Conservation (phyloP, 2,797 vertebrate species). For the Poeciliopsis gracilis region DNA sequence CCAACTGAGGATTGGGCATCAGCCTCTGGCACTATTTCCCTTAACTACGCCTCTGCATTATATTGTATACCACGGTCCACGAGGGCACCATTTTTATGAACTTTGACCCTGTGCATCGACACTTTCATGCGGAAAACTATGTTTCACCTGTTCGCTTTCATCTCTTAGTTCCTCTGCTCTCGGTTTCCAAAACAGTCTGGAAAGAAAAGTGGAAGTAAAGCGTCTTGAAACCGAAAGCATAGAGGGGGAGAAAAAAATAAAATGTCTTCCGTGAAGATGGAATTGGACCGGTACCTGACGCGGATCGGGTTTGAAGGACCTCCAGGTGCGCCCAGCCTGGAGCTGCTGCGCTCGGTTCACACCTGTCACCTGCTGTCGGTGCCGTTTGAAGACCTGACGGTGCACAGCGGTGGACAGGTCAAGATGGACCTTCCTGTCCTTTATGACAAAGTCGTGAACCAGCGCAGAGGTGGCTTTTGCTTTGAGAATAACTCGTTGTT, state of each 20-base stretch:
- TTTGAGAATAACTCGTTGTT: constrained; percentile 83
- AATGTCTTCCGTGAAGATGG: constrained; percentile 54
- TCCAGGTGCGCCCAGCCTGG: constrained; percentile 44
- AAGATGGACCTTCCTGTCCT: constrained; percentile 51
- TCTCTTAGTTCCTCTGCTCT: not conserved
- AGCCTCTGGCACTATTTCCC: not conserved
- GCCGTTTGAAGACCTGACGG: constrained; percentile 80
- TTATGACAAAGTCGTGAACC: constrained; percentile 81
- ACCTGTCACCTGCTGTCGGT: constrained; percentile 74
- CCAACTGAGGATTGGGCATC: not conserved
- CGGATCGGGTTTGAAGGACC: constrained; percentile 67
- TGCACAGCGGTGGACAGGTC: constrained; percentile 77
- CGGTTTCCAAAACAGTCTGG: not conserved
- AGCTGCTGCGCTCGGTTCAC: constrained; percentile 70
- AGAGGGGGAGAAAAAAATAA: too few species aligned
- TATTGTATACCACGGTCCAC: too few species aligned
- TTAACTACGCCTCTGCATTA: not conserved
- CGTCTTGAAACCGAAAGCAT: not conserved
- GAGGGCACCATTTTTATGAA: not conserved
- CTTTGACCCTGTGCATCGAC: not conserved
- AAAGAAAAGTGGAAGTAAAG: not conserved
- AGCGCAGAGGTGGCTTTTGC: constrained; percentile 79
- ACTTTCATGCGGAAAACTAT: not conserved
- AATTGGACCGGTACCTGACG: constrained; percentile 67
- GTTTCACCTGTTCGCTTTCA: not conserved